A percentile compares a stretch with the other conserved stretches of the same genome.
phyloP scores from a whole-genome alignment of 2,797 vertebrate genomes.

The Sebastes hubbsi region DNA sequence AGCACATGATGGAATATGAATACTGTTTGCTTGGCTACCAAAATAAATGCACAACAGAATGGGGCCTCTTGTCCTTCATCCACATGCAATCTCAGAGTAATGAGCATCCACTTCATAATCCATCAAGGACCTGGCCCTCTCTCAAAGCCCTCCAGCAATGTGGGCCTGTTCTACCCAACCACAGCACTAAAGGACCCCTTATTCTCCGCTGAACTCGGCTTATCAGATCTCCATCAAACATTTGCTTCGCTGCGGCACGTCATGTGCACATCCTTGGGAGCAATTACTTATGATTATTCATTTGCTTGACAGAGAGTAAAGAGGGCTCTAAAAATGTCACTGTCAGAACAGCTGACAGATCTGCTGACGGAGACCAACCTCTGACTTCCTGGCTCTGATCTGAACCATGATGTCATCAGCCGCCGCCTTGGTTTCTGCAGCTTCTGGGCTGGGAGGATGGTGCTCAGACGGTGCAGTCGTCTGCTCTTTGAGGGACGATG shows the following conservation, averaged over 20 bases:
- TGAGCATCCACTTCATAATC: constrained; percentile 89
- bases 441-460: constrained; percentile 16
- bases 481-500: constrained; percentile 53
- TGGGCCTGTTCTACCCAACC: constrained; percentile 77
- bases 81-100: constrained; percentile 87
- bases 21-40: constrained; percentile 81
- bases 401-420: constrained; percentile 91
- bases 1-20: constrained; percentile 74
- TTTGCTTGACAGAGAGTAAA: constrained; percentile 72
- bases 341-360: constrained; percentile 65
- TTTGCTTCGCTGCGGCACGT: constrained; percentile 63
- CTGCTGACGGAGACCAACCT: constrained; percentile 84
- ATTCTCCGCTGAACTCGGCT: constrained; percentile 75
- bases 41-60: constrained; percentile 86
- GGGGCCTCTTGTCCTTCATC: constrained; percentile 83
- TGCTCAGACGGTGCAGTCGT: constrained; percentile 66
- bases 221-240: constrained; percentile 75
- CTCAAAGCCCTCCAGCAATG: constrained; percentile 83
- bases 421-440: constrained; percentile 70
- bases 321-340: constrained; percentile 67
- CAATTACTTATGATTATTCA: constrained; percentile 81
- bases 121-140: constrained; percentile 84
- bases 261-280: constrained; percentile 72
- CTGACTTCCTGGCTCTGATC: constrained; percentile 94
- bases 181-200: constrained; percentile 74